Evolutionary conservation across 2,797 vertebrate species (phyloP).

Genomic region (Acanthopagrus latus): DNA sequence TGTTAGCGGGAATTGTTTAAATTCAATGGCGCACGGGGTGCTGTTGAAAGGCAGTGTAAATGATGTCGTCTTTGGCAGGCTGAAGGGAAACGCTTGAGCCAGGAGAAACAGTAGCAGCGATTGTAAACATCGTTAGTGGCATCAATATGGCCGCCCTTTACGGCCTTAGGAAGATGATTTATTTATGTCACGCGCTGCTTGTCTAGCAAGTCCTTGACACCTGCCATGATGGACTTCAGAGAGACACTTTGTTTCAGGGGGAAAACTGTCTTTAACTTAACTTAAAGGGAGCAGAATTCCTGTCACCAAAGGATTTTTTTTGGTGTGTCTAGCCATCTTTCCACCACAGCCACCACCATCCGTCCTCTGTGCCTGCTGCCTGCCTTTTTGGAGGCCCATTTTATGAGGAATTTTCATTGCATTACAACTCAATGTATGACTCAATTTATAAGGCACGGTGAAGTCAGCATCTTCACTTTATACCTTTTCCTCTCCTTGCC

Average conservation of each 20-base stretch:
- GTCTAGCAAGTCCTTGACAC: slow-evolving; percentile 53
- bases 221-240: slow-evolving; percentile 63
- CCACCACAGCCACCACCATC: slow-evolving; percentile 69
- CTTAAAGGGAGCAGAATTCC: slow-evolving; percentile 56
- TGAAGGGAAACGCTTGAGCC: slow-evolving; percentile 36
- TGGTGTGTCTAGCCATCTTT: slow-evolving; percentile 76
- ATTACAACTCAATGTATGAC: slow-evolving; percentile 80
- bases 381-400: slow-evolving; percentile 66
- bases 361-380: slow-evolving; percentile 61
- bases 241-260: slow-evolving; percentile 25
- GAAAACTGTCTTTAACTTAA: slow-evolving; percentile 42
- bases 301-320: slow-evolving; percentile 67
- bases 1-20: slow-evolving; percentile 45
- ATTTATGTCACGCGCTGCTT: slow-evolving; percentile 34
- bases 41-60: slow-evolving; percentile 49
- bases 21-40: slow-evolving; percentile 24
- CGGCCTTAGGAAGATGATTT: slow-evolving; percentile 30
- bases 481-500: slow-evolving; percentile 61
- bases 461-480: slow-evolving; percentile 79
- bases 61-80: slow-evolving; percentile 37
- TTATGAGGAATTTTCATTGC: slow-evolving; percentile 82
- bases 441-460: slow-evolving; percentile 81
- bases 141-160: slow-evolving; percentile 46
- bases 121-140: slow-evolving; percentile 53
- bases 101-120: slow-evolving; percentile 47